Evolutionary conservation across 2,888 invertebrate genomes (phyloP).

Genomic region (Ramazzottius varieornatus): DNA sequence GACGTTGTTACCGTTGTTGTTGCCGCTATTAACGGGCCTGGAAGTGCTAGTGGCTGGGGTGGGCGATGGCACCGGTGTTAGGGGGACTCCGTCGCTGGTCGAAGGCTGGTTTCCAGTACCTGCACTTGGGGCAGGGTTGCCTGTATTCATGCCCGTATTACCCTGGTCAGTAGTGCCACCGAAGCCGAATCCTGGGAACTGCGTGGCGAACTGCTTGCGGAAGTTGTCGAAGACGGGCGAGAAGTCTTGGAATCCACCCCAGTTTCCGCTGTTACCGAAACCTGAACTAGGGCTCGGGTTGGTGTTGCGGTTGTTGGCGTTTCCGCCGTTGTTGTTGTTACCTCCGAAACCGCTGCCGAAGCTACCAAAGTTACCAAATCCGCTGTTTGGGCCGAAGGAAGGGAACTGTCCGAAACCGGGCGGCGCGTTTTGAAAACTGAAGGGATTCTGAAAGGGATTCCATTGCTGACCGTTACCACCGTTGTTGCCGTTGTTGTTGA

Average conservation of each 20-base stretch:
- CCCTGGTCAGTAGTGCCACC: no score
- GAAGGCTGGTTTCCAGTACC: no score
- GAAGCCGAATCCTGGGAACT: neutral
- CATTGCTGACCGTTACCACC: no score
- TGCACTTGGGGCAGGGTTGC: no score
- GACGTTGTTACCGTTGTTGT: neutral
- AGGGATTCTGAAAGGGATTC: neutral
- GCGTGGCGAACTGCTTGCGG: conserved; percentile 1
- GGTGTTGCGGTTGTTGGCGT: neutral
- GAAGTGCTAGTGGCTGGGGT: neutral
- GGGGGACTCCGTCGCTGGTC: neutral
- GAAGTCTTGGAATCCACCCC: neutral
- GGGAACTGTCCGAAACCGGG: neutral
- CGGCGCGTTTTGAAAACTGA: neutral
- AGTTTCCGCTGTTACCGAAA: neutral
- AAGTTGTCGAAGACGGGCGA: neutral
- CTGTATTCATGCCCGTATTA: no score
- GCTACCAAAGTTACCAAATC: neutral
- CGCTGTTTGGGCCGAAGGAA: neutral
- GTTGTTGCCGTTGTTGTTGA: no score
- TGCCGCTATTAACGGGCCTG: no score
- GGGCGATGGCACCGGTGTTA: neutral
- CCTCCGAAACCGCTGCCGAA: neutral
- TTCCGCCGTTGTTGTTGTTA: neutral
- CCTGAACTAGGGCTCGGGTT: neutral